phyloP scores from a whole-genome alignment of 1,140 invertebrate species.

The Cataglyphis hispanica region DNA sequence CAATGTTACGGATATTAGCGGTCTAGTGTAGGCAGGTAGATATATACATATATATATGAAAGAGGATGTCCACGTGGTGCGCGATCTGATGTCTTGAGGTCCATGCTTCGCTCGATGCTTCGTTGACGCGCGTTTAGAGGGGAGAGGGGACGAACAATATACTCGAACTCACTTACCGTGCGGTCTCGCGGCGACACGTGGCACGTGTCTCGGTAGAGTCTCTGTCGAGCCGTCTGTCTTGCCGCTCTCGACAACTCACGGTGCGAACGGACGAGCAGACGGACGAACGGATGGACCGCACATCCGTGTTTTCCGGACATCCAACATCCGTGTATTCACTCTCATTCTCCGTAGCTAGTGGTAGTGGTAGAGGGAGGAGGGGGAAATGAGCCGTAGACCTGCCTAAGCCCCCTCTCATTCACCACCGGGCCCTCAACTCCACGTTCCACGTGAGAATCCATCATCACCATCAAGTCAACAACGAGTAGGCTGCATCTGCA shows the following conservation, averaged over 20 bases:
- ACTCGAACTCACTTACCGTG: slow-evolving; percentile 50
- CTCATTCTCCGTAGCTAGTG: slow-evolving; percentile 70
- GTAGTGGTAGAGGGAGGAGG: slow-evolving; percentile 68
- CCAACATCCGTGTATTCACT: slow-evolving; percentile 66
- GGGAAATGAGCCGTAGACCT: slow-evolving; percentile 82
- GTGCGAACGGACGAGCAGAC: slow-evolving; percentile 10
- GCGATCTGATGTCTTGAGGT: slow-evolving; percentile 34
- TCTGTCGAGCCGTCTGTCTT: slow-evolving; percentile 31
- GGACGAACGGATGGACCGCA: slow-evolving; percentile 11
- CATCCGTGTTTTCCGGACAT: slow-evolving; percentile 62
- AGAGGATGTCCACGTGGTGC: neutral
- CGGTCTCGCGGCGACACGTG: slow-evolving; percentile 46
- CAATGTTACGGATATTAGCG: slow-evolving; percentile 24
- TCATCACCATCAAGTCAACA: slow-evolving; percentile 86
- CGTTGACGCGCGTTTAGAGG: slow-evolving; percentile 8
- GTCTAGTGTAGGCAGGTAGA: neutral
- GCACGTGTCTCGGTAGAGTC: slow-evolving; percentile 38
- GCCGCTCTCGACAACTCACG: slow-evolving; percentile 61
- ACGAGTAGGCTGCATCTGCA: slow-evolving; percentile 87
- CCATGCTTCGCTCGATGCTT: neutral
- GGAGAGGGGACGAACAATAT: slow-evolving; percentile 36
- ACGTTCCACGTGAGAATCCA: slow-evolving; percentile 79
- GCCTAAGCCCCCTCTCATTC: slow-evolving; percentile 83
- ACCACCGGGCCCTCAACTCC: slow-evolving; percentile 80
- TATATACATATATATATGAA: neutral